Evolutionary conservation across 2,888 invertebrate species (phyloP).

Genomic region (Peribatodes rhomboidaria): DNA sequence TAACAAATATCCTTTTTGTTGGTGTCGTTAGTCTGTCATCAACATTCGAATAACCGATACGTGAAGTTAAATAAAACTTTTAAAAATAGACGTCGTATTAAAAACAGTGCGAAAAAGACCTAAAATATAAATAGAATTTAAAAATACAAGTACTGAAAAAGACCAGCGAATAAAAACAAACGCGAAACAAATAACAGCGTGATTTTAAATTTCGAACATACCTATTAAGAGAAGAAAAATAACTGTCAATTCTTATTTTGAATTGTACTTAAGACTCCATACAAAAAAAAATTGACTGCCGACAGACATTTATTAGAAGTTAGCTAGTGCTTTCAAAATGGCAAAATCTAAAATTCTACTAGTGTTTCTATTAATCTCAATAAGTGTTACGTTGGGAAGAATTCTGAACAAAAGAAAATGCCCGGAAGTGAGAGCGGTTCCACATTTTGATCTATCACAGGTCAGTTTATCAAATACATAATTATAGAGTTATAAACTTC

Average conservation of each 20-base stretch:
- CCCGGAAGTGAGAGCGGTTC: constrained; percentile 92
- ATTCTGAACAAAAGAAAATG: constrained; percentile 90
- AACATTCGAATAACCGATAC: constrained; percentile 69
- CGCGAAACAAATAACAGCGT: not conserved
- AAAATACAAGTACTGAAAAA: not conserved
- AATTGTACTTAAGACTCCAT: too few relatives aligned
- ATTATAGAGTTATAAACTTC: constrained; percentile 33
- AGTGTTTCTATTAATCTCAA: constrained; percentile 54
- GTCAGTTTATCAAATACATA: constrained; percentile 70
- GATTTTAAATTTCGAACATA: not conserved
- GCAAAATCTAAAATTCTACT: constrained; percentile 53
- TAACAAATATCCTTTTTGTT: constrained; percentile 80
- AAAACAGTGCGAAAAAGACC: not conserved
- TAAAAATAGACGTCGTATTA: not conserved
- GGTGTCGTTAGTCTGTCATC: constrained; percentile 77
- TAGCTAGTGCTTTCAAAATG: constrained; percentile 37
- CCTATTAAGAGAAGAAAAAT: not conserved
- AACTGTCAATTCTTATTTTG: too few relatives aligned
- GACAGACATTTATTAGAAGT: rapidly evolving
- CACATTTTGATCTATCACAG: constrained; percentile 92
- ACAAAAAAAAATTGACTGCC: not conserved
- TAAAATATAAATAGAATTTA: not conserved
- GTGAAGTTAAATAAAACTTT: constrained; percentile 43
- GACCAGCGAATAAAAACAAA: not conserved
- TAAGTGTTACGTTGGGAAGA: constrained; percentile 57